A percentile compares a stretch with the other conserved stretches of the same genome.
phyloP scores from a whole-genome alignment of 1,140 invertebrate species.

The Tetragnatha versicolor region DNA sequence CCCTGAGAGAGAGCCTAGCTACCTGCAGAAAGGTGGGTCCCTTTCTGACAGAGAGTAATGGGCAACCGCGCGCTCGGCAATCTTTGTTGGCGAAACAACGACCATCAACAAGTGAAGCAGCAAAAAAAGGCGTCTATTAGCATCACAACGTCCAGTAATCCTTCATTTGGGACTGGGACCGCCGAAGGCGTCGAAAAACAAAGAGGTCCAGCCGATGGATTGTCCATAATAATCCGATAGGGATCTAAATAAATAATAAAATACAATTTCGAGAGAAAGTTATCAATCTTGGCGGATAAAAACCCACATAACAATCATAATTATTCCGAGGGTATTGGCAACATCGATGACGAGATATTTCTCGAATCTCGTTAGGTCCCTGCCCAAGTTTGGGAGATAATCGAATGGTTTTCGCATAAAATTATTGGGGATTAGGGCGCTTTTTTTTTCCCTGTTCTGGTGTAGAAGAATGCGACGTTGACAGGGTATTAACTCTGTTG shows the following conservation, averaged over 20 bases:
- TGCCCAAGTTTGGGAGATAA: too few relatives aligned
- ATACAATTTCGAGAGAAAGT: constrained; percentile 32
- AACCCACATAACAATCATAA: constrained; percentile 35
- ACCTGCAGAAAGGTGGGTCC: too few relatives aligned
- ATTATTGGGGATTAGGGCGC: too few relatives aligned
- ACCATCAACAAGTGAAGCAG: neutral
- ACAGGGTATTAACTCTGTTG: too few relatives aligned
- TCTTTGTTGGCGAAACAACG: constrained; percentile 40
- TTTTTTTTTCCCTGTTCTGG: too few relatives aligned
- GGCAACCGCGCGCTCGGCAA: constrained; percentile 1
- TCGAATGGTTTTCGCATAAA: too few relatives aligned
- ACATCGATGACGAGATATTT: constrained; percentile 29
- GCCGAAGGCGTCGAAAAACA: neutral
- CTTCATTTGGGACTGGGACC: constrained; percentile 17
- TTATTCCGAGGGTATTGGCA: constrained; percentile 22
- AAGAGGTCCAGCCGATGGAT: neutral
- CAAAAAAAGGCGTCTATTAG: constrained; percentile 11
- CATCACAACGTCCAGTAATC: constrained; percentile 15
- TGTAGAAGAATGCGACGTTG: too few relatives aligned
- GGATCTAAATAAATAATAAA: constrained; percentile 51
- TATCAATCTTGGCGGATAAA: constrained; percentile 37
- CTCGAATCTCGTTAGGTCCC: constrained; percentile 17
- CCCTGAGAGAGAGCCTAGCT: too few relatives aligned
- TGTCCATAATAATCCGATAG: constrained; percentile 44
- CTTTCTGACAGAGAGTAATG: too few relatives aligned